Evolutionary conservation across 2,888 invertebrate species (phyloP), one percentile per base, ranked within the genome.

Genomic region (Sphaerophoria rueppellii): DNA sequence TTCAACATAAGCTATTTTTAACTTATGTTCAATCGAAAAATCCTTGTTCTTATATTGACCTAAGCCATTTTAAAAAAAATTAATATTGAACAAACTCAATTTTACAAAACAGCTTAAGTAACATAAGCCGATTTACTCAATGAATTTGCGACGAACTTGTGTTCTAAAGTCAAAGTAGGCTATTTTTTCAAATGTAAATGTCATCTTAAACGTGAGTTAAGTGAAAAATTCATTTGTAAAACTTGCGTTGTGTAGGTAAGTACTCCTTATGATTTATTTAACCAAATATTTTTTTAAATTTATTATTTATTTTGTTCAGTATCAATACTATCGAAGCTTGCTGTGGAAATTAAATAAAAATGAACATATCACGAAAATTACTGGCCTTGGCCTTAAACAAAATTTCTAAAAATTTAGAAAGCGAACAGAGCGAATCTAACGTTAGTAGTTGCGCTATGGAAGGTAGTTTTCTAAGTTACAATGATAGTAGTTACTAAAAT

Each of bases 151-250:
- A 7, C 48, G n/a, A 48, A 48, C 2, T 48, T 48, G 48, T 48
- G 9, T 48, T 4, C 48, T 48, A 7, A 48, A 48, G 48, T 48
- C 48, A 48, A 48, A 14, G 14, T 70, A 70, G 34, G 57, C 48
- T 57, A 48, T 35, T 46, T 58, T 48, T 57, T n/a, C 58, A 46
- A 48, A 58, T 34, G 52, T 12, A 55, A 43, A 12, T 4, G 52
- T 34, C 34, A 11, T 46, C 6, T 35, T n/a, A 37, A 37, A 6
- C 71, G 50, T 2, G 58, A 60, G 37, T 46, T 60, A 60, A 58
- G 52, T 52, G 72, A 60, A 46, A 35, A 14, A 60, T 32, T 60
- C 71, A 72, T 16, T 72, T 72, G 48, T 57, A n/a, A 46, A 70
- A 57, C 24, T 52, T 52, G 16, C 24, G 4, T 52, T 48, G 46